Conservation (phyloP, 2,888 invertebrate species). For the Stenoptilia bipunctidactyla region DNA sequence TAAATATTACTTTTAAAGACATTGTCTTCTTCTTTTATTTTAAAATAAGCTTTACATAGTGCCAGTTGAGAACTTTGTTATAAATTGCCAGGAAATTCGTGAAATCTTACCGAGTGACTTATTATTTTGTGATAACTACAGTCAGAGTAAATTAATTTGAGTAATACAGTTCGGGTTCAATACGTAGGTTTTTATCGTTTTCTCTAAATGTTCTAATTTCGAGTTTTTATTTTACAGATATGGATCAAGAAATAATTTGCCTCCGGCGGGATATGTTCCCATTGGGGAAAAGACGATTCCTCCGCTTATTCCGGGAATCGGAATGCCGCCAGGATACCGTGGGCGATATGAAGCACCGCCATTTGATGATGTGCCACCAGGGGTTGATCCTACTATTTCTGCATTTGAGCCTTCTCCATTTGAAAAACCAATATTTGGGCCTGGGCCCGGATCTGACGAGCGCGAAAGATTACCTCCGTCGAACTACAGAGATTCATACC, state of each 20-base stretch:
- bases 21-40: too few relatives aligned
- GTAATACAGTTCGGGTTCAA: too few relatives aligned
- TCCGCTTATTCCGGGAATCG: slow-evolving; percentile 18
- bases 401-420: slow-evolving; percentile 73
- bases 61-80: too few relatives aligned
- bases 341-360: slow-evolving; percentile 53
- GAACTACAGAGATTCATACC: slow-evolving; percentile 47
- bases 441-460: slow-evolving; percentile 39
- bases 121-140: too few relatives aligned
- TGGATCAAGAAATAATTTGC: slow-evolving; percentile 43
- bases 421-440: slow-evolving; percentile 53
- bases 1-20: too few relatives aligned
- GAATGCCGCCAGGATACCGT: slow-evolving; percentile 45
- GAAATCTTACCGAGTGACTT: too few relatives aligned
- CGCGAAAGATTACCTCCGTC: slow-evolving; percentile 47
- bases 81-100: too few relatives aligned
- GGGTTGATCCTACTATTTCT: slow-evolving; percentile 74
- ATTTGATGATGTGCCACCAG: slow-evolving; percentile 73
- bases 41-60: too few relatives aligned
- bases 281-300: slow-evolving; percentile 33
- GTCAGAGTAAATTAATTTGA: too few relatives aligned
- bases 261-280: slow-evolving; percentile 42
- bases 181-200: not conserved
- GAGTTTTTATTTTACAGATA: slow-evolving; percentile 44
- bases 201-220: not conserved